phyloP scores from a whole-genome alignment of 2,888 invertebrate species.

The Drosophila helvetica region DNA sequence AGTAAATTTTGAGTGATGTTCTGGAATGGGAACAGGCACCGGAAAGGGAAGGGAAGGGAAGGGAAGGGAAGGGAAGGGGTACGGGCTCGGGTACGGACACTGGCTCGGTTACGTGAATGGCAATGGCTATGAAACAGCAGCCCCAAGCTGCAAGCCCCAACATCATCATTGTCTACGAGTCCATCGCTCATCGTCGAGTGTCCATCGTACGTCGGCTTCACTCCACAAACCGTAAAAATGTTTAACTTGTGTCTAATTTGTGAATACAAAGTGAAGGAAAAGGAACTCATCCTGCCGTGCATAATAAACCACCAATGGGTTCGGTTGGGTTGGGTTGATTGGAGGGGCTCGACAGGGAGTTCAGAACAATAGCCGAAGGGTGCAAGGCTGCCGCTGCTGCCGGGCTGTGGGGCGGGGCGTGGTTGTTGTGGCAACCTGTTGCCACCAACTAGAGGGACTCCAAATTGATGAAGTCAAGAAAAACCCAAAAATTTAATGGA shows the following conservation, averaged over 20 bases:
- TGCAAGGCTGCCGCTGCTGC: not conserved
- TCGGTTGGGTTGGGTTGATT: conserved; percentile 1
- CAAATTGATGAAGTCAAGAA: conserved; percentile 50
- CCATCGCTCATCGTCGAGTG: conserved; percentile 29
- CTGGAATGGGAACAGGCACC: conserved; percentile 23
- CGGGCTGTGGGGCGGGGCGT: conserved; percentile 45
- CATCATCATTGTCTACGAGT: conserved; percentile 33
- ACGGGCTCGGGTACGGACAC: not conserved
- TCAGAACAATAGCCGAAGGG: not conserved
- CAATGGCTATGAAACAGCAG: conserved; percentile 18
- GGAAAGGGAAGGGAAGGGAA: not conserved
- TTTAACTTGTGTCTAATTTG: conserved; percentile 60
- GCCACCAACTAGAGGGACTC: conserved; percentile 35
- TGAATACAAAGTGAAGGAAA: conserved; percentile 52
- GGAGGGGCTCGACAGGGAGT: conserved; percentile 6
- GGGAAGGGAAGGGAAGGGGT: not conserved
- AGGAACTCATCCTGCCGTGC: conserved; percentile 36
- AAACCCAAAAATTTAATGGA: conserved; percentile 68
- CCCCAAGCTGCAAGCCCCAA: conserved; percentile 12
- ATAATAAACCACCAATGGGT: conserved; percentile 18
- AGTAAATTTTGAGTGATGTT: conserved; percentile 46
- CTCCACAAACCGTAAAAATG: conserved; percentile 48
- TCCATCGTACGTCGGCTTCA: conserved; percentile 18
- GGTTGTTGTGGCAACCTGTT: conserved; percentile 59
- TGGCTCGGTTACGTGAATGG: not conserved